Base-by-base conservation (phyloP, 2,888 invertebrate species). In the Mystacides longicornis region DNA sequence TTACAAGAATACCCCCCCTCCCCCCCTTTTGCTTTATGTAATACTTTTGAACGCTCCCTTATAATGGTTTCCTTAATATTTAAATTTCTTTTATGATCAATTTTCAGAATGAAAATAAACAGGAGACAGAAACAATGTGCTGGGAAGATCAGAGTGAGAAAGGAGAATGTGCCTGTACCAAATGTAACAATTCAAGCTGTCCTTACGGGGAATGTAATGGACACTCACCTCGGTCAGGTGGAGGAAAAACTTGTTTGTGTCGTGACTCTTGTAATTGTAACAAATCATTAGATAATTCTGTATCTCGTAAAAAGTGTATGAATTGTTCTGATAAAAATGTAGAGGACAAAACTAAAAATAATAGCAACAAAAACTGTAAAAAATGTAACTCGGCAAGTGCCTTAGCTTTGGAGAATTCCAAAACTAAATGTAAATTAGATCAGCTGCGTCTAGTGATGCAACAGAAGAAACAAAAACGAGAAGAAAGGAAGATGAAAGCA, bases 391-490 rank as follows among this genome's bases (percentile, higher is more conserved):
- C 69, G 5, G 77, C 74, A 61, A 72, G 71, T 57, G 74, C 77
- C 9, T 71, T 82, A 55, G 85, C 85, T 49, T 72, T 82, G 67
- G 87, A 89, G 62, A 89, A 89, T 68, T 81, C 82, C 63, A 87
- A 87, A 64, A 87, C 89, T 5, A 86, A 89, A 65, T 87, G 88
- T 63, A 94, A 94, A 71, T 81, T 94, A 71, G 89, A 92, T 67
- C 89, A 90, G 62, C 75, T 94, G 52, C 85, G 93, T 63, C 80
- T 90, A 63, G 90, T 93, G 56, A 89, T 95, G 90, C 92, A 92
- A 64, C 91, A 94, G 70, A 82, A 90, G 65, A 86, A 92, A 61
- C 87, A 91, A 62, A 80, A 90, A 58, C 82, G 93, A 52, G 87
- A 90, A 65, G 89, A 87, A 45, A 80, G 89, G 54, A 85, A 85